Evolutionary conservation across 2,888 invertebrate species (phyloP).

Genomic region (Anarsia innoxiella): DNA sequence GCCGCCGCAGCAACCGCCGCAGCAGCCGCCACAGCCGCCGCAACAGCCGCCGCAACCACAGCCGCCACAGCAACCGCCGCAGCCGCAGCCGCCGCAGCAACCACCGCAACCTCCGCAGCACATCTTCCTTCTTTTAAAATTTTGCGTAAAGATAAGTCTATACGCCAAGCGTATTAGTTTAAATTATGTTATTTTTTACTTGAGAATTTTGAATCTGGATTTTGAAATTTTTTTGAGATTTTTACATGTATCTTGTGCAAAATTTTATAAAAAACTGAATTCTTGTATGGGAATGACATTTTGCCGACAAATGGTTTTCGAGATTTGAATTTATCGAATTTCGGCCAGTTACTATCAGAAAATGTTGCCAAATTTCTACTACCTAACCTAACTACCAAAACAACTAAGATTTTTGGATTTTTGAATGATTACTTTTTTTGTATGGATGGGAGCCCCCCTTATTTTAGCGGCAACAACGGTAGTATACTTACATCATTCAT

Average conservation of each 20-base stretch:
- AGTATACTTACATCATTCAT: no score
- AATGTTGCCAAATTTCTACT: no score
- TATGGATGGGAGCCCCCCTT: no score
- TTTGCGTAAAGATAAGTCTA: not conserved
- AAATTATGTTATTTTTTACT: slow-evolving; percentile 17
- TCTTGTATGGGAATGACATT: no score
- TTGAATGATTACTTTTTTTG: no score
- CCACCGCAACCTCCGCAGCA: slow-evolving; percentile 60
- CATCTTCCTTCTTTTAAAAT: slow-evolving; percentile 20
- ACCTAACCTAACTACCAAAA: no score
- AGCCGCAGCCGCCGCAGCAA: slow-evolving; percentile 51
- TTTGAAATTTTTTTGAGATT: slow-evolving; percentile 20
- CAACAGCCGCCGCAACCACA: slow-evolving; percentile 23
- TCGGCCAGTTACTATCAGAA: no score
- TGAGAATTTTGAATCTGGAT: slow-evolving; percentile 20
- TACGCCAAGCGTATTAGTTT: slow-evolving; percentile 18
- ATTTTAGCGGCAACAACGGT: no score
- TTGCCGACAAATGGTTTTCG: no score
- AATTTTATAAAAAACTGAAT: slow-evolving; percentile 31
- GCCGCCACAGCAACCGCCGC: slow-evolving; percentile 3
- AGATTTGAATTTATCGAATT: no score
- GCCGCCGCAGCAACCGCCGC: slow-evolving; percentile 57
- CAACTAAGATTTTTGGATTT: no score
- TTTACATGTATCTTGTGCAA: slow-evolving; percentile 33
- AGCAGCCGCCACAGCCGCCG: slow-evolving; percentile 45